A percentile compares a stretch with the other conserved stretches of the same genome.
Evolutionary conservation across 2,113 vertebrate species (phyloP).

Genomic region (Thamnaconus septentrionalis): DNA sequence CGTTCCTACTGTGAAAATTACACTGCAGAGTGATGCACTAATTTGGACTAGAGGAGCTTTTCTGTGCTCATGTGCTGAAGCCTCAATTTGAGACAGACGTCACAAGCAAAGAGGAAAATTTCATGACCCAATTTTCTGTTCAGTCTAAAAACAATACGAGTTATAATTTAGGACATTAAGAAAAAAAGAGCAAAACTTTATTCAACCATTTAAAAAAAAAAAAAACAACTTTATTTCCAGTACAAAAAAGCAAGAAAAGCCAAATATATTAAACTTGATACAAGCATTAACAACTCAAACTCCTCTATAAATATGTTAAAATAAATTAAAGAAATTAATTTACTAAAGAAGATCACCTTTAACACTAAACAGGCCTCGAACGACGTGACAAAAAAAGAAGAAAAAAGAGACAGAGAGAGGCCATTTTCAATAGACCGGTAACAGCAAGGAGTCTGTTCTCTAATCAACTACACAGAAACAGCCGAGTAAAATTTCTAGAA

Average conservation of each 20-base stretch:
- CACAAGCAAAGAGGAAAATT: too few relatives aligned
- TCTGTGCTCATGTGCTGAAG: too few relatives aligned
- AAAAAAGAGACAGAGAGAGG: neutral
- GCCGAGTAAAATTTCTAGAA: constrained; percentile 51
- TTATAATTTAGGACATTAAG: neutral
- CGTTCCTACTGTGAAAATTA: too few relatives aligned
- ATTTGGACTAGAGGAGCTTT: too few relatives aligned
- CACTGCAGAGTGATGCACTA: too few relatives aligned
- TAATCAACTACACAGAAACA: constrained; percentile 57
- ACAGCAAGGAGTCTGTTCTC: constrained; percentile 47
- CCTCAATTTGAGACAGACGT: too few relatives aligned
- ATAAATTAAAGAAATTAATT: constrained; percentile 82
- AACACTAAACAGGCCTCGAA: constrained; percentile 69
- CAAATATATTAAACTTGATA: constrained; percentile 84
- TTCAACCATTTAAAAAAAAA: constrained; percentile 28
- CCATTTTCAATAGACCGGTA: constrained; percentile 66
- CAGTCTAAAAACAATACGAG: neutral
- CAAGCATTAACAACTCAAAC: constrained; percentile 75
- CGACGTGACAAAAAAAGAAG: constrained; percentile 42
- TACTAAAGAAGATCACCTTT: constrained; percentile 71
- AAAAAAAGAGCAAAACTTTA: neutral
- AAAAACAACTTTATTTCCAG: constrained; percentile 72
- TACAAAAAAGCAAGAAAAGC: constrained; percentile 68
- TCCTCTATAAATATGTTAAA: constrained; percentile 83
- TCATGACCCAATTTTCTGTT: neutral